Conservation (phyloP, 2,888 invertebrate genomes). For the Cephonodes hylas region DNA sequence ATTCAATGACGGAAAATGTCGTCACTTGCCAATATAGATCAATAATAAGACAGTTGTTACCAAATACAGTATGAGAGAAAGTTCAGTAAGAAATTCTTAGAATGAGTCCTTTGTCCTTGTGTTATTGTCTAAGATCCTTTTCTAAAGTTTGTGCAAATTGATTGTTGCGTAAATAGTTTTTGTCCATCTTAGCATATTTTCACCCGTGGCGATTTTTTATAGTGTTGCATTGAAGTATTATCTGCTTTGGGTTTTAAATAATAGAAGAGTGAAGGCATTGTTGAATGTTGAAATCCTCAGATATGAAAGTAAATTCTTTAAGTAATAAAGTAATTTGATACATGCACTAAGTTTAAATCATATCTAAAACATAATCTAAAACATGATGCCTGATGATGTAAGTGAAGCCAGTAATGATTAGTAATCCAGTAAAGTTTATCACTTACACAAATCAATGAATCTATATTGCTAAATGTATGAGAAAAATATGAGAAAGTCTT, state of each 20-base stretch:
- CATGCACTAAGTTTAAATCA: too few species aligned
- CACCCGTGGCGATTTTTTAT: not conserved
- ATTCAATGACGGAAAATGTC: not conserved
- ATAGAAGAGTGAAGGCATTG: too few species aligned
- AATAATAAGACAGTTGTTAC: not conserved
- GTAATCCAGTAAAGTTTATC: too few species aligned
- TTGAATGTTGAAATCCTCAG: too few species aligned
- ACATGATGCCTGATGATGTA: too few species aligned
- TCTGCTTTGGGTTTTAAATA: not conserved
- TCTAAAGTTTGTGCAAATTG: conserved; percentile 44
- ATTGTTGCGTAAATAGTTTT: conserved; percentile 12
- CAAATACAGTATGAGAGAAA: conserved; percentile 3
- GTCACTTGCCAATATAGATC: not conserved
- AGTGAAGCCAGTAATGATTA: too few species aligned
- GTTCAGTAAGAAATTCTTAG: not conserved
- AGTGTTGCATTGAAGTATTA: not conserved
- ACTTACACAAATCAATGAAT: too few species aligned
- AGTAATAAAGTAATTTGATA: too few species aligned
- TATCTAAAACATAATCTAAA: too few species aligned
- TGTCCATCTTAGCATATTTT: not conserved
- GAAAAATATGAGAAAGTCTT: too few species aligned
- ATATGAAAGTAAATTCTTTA: too few species aligned
- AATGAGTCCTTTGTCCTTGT: not conserved
- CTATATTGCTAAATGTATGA: too few species aligned
- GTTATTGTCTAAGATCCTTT: conserved; percentile 27